A percentile compares a stretch with the other conserved stretches of the same genome.
Conservation (phyloP, 2,888 invertebrate genomes). For the Agapetus fuscipes region DNA sequence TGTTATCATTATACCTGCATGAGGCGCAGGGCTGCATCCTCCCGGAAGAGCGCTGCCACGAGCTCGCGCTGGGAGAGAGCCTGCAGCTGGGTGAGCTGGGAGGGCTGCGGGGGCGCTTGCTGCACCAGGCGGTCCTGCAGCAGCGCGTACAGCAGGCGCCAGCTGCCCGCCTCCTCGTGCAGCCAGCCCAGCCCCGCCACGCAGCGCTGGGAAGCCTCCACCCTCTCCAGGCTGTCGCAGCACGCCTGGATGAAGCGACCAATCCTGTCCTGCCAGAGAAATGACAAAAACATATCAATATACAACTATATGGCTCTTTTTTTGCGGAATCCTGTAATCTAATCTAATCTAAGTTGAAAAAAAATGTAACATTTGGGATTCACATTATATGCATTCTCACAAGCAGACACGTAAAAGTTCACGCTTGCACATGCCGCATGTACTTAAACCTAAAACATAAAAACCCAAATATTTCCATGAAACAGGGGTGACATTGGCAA, state of each 20-base stretch:
- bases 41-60: slow-evolving; percentile 35
- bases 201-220: slow-evolving; percentile 42
- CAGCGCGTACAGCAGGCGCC: slow-evolving; percentile 74
- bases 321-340: no score
- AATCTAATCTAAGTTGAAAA: no score
- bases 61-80: slow-evolving; percentile 36
- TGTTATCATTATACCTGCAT: no score
- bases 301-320: no score
- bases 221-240: slow-evolving; percentile 47
- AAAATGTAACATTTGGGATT: no score
- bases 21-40: slow-evolving; percentile 51
- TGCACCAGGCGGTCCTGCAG: slow-evolving; percentile 66
- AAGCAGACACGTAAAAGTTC: no score
- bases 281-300: no score
- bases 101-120: slow-evolving; percentile 31
- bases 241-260: slow-evolving; percentile 55
- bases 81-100: slow-evolving; percentile 40
- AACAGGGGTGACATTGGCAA: no score
- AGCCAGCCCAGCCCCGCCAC: slow-evolving; percentile 49
- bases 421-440: no score
- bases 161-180: slow-evolving; percentile 78
- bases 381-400: no score
- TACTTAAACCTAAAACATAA: no score
- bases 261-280: slow-evolving; percentile 52
- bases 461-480: no score